A percentile compares a stretch with the other conserved stretches of the same genome.
Evolutionary conservation across 2,113 vertebrate species (phyloP).

Genomic region (Stictonetta naevosa): DNA sequence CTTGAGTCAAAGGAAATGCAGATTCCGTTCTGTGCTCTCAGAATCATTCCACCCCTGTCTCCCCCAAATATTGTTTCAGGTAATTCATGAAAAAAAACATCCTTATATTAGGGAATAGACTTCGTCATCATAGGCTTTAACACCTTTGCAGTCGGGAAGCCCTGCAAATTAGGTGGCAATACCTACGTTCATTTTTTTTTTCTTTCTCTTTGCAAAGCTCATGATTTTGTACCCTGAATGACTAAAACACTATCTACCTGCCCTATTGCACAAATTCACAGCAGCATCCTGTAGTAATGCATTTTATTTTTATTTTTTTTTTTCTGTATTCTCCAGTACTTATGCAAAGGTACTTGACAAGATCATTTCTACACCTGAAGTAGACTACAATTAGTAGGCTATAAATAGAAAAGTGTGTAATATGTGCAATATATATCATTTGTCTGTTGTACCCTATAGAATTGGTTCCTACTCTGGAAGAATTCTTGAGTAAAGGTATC

Average conservation of each 20-base stretch:
- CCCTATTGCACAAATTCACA: neutral
- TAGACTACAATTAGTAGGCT: neutral
- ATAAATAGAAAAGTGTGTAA: neutral
- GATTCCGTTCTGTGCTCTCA: neutral
- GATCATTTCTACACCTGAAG: neutral
- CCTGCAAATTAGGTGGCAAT: neutral
- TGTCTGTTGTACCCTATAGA: neutral
- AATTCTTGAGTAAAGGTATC: neutral
- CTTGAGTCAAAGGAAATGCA: neutral
- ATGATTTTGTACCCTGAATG: neutral
- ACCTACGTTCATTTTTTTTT: neutral
- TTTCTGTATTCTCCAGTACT: neutral
- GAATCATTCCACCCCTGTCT: neutral
- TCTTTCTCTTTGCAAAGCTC: neutral
- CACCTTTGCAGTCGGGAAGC: neutral
- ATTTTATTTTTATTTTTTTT: too few relatives aligned
- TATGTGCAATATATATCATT: neutral
- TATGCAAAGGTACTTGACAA: neutral
- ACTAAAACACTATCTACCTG: neutral
- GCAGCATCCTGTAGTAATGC: neutral
- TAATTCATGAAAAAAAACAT: neutral
- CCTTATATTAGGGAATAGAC: neutral
- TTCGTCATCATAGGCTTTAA: neutral
- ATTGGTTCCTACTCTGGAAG: neutral
- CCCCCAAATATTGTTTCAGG: neutral